phyloP scores from a whole-genome alignment of 1,140 invertebrate species.

The Procambarus virginalis region DNA sequence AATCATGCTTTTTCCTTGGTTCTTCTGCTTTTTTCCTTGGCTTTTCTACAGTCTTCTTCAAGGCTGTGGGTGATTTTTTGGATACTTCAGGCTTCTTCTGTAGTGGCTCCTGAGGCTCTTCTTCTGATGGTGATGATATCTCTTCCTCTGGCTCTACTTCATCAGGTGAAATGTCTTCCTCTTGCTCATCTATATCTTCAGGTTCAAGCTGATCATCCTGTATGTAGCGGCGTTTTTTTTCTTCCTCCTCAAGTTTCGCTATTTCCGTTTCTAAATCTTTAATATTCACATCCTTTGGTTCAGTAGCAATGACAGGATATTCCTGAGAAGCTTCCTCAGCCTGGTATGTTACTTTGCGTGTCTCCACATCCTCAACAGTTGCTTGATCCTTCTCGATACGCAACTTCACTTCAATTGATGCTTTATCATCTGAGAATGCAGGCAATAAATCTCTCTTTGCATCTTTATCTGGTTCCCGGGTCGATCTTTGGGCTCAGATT shows the following conservation, averaged over 20 bases:
- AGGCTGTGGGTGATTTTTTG: conserved; percentile 4
- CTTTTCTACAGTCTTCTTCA: conserved; percentile 16
- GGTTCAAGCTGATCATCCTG: not conserved
- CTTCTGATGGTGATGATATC: conserved; percentile 41
- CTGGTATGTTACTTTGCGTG: conserved; percentile 38
- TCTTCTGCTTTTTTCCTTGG: conserved; percentile 26
- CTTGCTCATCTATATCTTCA: conserved; percentile 24
- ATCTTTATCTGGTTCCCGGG: conserved; percentile 18
- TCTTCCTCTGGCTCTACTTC: conserved; percentile 19
- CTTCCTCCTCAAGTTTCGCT: conserved; percentile 32
- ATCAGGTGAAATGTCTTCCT: conserved; percentile 20
- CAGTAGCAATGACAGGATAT: not conserved
- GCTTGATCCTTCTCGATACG: conserved; percentile 34
- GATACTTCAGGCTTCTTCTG: conserved; percentile 5
- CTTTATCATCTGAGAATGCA: conserved; percentile 13
- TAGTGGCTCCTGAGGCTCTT: conserved; percentile 41
- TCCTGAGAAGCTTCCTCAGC: not conserved
- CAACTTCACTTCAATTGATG: conserved; percentile 46
- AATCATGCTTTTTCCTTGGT: conserved; percentile 51
- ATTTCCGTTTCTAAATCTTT: conserved; percentile 46
- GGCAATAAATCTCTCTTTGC: conserved; percentile 13
- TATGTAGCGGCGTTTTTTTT: conserved; percentile 4
- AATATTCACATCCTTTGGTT: conserved; percentile 9
- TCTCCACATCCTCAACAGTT: conserved; percentile 20
- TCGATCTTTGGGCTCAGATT: conserved; percentile 12